A percentile compares a stretch with the other conserved stretches of the same genome.
Evolutionary conservation across 2,888 invertebrate genomes (phyloP).

Genomic region (Brenthis ino): DNA sequence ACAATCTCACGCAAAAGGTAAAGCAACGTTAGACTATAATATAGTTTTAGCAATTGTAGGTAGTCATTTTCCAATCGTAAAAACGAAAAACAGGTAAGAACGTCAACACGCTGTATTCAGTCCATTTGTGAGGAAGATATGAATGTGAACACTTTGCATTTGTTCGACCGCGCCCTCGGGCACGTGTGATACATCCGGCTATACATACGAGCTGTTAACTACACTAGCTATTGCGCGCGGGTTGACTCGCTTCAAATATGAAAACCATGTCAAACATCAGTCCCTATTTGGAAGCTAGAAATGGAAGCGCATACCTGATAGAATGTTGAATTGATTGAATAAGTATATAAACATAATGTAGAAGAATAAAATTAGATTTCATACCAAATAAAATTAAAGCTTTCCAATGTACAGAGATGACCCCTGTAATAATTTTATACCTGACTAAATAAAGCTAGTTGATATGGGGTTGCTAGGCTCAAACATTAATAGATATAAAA

Average conservation of each 20-base stretch:
- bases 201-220: neutral
- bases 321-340: too few relatives aligned
- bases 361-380: neutral
- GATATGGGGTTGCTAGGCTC: slow-evolving; percentile 6
- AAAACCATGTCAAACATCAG: too few relatives aligned
- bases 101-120: slow-evolving; percentile 68
- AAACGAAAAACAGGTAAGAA: slow-evolving; percentile 67
- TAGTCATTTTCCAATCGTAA: slow-evolving; percentile 74
- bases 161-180: slow-evolving; percentile 28
- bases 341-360: too few relatives aligned
- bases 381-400: slow-evolving; percentile 4
- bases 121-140: slow-evolving; percentile 64
- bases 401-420: neutral
- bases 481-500: slow-evolving; percentile 1
- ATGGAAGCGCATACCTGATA: too few relatives aligned
- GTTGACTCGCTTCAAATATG: too few relatives aligned
- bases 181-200: slow-evolving; percentile 32
- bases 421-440: neutral
- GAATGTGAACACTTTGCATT: slow-evolving; percentile 29
- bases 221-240: too few relatives aligned
- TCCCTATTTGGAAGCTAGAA: too few relatives aligned
- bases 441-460: slow-evolving; percentile 13
- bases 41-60: slow-evolving; percentile 81
- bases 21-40: slow-evolving; percentile 84
- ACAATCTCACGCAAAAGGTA: slow-evolving; percentile 83